Base-by-base conservation (phyloP, 2,888 invertebrate genomes). In the Sisyra terminalis region DNA sequence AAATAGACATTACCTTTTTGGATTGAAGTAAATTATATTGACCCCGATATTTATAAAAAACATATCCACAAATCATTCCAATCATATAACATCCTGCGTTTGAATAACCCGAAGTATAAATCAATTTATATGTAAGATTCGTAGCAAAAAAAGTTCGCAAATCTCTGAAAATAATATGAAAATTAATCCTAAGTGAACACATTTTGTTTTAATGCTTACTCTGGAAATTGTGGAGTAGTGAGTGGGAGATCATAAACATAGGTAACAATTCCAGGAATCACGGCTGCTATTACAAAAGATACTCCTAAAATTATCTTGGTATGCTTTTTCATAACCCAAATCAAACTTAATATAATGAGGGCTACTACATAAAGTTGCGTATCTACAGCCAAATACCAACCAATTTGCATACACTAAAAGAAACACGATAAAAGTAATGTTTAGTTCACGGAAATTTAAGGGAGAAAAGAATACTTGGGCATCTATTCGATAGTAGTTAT, bases 401-500 rank as follows among this genome's bases (percentile, higher is more conserved):
- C 32, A 32, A 32, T 14, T 32, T 32, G 32, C 32, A 32, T 32
- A 32, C 32, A 32, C 32, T 32, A 32, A 32, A 32, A 32, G 8
- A 32, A 24, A n/a, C n/a, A n/a, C n/a, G n/a, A n/a, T n/a, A n/a
- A n/a, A n/a, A n/a, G n/a, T n/a, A n/a, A n/a, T n/a, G n/a, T n/a
- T n/a, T n/a, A n/a, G n/a, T n/a, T n/a, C n/a, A n/a, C n/a, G n/a
- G n/a, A n/a, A n/a, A n/a, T n/a, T n/a, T n/a, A n/a, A n/a, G n/a
- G n/a, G n/a, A n/a, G n/a, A n/a, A n/a, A n/a, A n/a, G n/a, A n/a
- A n/a, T 37, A 16, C 37, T 16, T 11, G 34, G n/a, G 34, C 15
- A 14, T 34, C 37, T 17, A 37, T 8, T 15, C 17, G 37, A 37
- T 57, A 43, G 42, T 55, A 57, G 47, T 57, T 58, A 43, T 56